Evolutionary conservation across 2,113 vertebrate species (phyloP), one percentile per base, ranked within the genome.

Genomic region (Prionailurus viverrinus): DNA sequence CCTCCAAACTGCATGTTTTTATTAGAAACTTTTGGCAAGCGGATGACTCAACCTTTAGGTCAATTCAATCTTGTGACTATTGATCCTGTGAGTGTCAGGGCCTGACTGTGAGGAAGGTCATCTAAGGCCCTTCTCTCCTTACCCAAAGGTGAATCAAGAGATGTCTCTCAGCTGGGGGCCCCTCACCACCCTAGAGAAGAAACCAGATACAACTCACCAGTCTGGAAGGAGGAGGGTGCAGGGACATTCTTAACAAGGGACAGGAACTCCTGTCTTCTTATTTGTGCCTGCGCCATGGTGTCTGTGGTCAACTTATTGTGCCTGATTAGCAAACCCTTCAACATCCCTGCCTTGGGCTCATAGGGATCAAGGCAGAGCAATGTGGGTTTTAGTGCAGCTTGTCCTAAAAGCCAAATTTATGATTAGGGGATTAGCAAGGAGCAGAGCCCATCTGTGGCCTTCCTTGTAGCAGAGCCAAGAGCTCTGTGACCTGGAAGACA

Each of bases 341-440:
- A 10, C 21, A 13, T n/a, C 39, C 58, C 63, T 23, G 53, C 79
- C 33, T 48, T 41, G 33, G 66, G 27, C 51, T 73, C 36, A 8
- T 0, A 12, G 7, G 65, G 55, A 82, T 68, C 93, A 51, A 31
- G 55, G 25, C 51, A 33, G 29, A 41, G 10, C 0, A 4, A 36
- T 0, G 4, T 65, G 58, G 87, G 51, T 39, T 79, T 98, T 73
- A 89, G 79, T 15, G 7, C 1, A 7, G 36, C 10, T 81, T 79
- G 25, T 85, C 55, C 87, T 81, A 45, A 91, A 91, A 82, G 81
- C 79, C 96, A 86, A 87, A 39, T n/a, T 81, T 76, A 36, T 94
- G 87, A 95, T 68, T 51, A 78, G 86, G 76, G 86, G 78, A 97
- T 96, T 95, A 92, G 61, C n/a, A 66, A 39, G 61, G 76, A 89